A percentile compares a stretch with the other conserved stretches of the same genome.
Evolutionary conservation across 2,113 vertebrate species (phyloP).

Genomic region (Talpa occidentalis): DNA sequence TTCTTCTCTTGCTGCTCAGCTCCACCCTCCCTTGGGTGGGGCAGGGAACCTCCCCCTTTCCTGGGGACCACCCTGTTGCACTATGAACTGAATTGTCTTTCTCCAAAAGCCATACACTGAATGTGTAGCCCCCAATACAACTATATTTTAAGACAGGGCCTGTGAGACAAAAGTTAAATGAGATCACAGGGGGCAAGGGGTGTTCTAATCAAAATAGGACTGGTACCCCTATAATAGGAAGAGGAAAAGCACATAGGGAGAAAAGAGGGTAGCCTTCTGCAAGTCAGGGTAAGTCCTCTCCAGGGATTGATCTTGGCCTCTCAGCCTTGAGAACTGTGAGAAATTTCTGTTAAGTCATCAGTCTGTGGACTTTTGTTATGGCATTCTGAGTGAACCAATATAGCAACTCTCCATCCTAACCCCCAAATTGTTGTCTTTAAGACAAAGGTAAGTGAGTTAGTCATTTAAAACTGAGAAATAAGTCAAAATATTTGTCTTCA

Average conservation of each 20-base stretch:
- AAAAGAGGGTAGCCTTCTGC: no score
- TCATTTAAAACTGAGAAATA: constrained; percentile 19
- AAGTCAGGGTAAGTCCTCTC: not conserved
- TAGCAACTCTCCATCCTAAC: not conserved
- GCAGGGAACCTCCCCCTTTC: no score
- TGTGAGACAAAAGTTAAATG: not conserved
- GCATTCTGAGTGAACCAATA: not conserved
- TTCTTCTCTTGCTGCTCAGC: no score
- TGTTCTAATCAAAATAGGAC: not conserved
- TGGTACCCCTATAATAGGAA: not conserved
- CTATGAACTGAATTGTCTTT: not conserved
- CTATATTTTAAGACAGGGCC: not conserved
- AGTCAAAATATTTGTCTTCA: not conserved
- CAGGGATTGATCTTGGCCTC: not conserved
- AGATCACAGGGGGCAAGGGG: not conserved
- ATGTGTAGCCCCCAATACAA: not conserved
- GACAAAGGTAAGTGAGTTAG: not conserved
- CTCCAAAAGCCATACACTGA: not conserved
- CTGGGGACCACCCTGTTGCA: no score
- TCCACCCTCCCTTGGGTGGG: no score
- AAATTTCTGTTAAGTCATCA: not conserved
- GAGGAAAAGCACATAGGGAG: not conserved
- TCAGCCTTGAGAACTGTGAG: not conserved
- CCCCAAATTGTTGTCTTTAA: not conserved
- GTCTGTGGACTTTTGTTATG: not conserved